These are phyloP conservation scores for Busseola fusca DNA, from an alignment of 2,888 invertebrate species.

Conservation along the genomic window DNA sequence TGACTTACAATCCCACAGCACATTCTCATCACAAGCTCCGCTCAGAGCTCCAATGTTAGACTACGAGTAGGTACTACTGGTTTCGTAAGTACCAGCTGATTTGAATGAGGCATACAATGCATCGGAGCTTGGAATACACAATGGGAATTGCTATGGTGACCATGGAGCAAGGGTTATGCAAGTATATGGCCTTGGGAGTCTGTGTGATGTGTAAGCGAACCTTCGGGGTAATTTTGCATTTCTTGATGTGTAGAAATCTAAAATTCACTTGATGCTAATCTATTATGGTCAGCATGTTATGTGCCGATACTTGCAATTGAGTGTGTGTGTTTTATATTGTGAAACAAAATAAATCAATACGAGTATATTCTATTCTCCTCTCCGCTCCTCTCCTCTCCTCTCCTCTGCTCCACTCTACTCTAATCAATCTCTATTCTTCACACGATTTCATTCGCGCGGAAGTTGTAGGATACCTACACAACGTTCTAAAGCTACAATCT, in stretches of 20 bases:
- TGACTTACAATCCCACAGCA: constrained; percentile 28
- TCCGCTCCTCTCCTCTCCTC: too few species aligned
- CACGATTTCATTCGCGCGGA: too few species aligned
- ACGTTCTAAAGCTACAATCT: too few species aligned
- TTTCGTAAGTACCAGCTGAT: constrained; percentile 62
- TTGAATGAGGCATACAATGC: constrained; percentile 58
- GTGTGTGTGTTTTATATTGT: too few species aligned
- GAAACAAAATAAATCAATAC: too few species aligned
- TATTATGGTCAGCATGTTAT: not conserved
- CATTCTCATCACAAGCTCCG: constrained; percentile 16
- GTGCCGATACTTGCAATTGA: not conserved
- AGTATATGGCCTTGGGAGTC: constrained; percentile 48
- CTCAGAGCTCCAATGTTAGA: constrained; percentile 30
- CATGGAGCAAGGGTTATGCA: constrained; percentile 52
- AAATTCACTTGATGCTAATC: not conserved
- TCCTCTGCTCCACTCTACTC: too few species aligned
- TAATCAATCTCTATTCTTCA: too few species aligned
- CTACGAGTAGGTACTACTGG: constrained; percentile 1
- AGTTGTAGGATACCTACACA: too few species aligned
- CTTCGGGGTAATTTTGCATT: constrained; percentile 25
- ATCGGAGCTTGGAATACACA: constrained; percentile 55
- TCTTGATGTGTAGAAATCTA: constrained; percentile 3
- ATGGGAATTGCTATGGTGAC: constrained; percentile 57
- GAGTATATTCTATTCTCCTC: too few species aligned
- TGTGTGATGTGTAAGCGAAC: constrained; percentile 8